Conservation (phyloP, 2,797 vertebrate genomes). For the Dipus sagitta region DNA sequence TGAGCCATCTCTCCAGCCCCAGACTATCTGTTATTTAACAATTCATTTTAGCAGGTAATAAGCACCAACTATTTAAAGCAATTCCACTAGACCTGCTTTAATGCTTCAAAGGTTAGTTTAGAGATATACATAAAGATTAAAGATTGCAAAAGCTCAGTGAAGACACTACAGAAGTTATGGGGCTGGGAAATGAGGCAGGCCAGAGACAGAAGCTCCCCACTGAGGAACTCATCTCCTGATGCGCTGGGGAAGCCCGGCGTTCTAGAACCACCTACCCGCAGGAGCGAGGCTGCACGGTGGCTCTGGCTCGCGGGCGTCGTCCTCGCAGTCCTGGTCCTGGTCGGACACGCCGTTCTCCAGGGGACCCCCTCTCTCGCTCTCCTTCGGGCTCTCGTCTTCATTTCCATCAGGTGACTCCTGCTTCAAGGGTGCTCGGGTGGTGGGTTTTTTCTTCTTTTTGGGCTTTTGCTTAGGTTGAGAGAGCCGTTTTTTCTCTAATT, state of each 20-base stretch:
- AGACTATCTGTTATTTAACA: slow-evolving; percentile 7
- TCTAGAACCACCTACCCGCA: slow-evolving; percentile 85
- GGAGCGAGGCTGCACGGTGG: slow-evolving; percentile 64
- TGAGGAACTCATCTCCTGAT: background rate
- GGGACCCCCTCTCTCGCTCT: slow-evolving; percentile 74
- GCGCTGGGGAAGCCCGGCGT: accelerated
- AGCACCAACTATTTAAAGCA: background rate
- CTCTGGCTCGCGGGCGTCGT: slow-evolving; percentile 83
- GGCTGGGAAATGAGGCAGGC: background rate
- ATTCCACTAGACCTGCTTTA: background rate
- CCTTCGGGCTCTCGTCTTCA: slow-evolving; percentile 83
- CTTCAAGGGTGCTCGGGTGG: slow-evolving; percentile 67
- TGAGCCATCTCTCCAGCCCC: background rate
- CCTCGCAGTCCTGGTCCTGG: slow-evolving; percentile 89
- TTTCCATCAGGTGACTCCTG: slow-evolving; percentile 83
- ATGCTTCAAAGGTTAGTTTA: background rate
- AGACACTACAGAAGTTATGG: background rate
- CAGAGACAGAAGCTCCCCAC: background rate
- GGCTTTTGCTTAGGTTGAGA: slow-evolving; percentile 89
- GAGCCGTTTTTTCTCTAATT: slow-evolving; percentile 93
- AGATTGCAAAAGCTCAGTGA: background rate
- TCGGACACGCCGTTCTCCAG: slow-evolving; percentile 87
- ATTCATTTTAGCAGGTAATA: background rate
- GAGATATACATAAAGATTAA: background rate
- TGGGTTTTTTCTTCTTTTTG: slow-evolving; percentile 93